A percentile compares a stretch with the other conserved stretches of the same genome.
phyloP scores from a whole-genome alignment of 2,113 vertebrate species.

The Salvelinus alpinus region DNA sequence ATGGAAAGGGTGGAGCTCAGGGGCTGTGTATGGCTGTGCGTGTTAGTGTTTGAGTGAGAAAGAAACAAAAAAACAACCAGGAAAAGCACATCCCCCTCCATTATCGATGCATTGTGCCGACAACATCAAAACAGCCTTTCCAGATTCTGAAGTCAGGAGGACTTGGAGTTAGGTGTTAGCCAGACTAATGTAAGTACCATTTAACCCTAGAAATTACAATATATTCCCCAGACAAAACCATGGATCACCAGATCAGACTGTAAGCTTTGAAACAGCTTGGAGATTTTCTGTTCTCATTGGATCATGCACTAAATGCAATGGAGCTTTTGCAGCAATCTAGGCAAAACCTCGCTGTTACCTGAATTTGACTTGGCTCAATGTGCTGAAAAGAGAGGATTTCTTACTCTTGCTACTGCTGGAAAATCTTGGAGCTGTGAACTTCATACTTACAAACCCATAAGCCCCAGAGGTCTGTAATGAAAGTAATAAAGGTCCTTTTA shows the following conservation, averaged over 20 bases:
- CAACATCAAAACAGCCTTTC: no score
- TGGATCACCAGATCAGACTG: not conserved
- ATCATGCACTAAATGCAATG: constrained; percentile 23
- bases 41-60: no score
- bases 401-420: constrained; percentile 51
- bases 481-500: constrained; percentile 73
- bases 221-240: not conserved
- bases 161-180: no score
- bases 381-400: constrained; percentile 44
- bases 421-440: constrained; percentile 63
- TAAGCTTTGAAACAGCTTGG: not conserved
- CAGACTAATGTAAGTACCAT: not conserved
- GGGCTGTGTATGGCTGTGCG: no score
- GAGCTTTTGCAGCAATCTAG: constrained; percentile 14
- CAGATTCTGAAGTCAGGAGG: no score
- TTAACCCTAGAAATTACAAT: not conserved
- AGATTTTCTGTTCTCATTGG: constrained; percentile 9
- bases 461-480: constrained; percentile 65
- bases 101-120: no score
- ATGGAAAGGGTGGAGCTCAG: no score
- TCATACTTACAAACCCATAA: constrained; percentile 64
- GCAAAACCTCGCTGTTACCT: constrained; percentile 41
- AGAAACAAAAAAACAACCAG: no score
- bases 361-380: constrained; percentile 36
- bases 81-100: no score